Evolutionary conservation across 2,888 invertebrate species (phyloP), one percentile per base, ranked within the genome.

Genomic region (Lasioglossum calceatum): DNA sequence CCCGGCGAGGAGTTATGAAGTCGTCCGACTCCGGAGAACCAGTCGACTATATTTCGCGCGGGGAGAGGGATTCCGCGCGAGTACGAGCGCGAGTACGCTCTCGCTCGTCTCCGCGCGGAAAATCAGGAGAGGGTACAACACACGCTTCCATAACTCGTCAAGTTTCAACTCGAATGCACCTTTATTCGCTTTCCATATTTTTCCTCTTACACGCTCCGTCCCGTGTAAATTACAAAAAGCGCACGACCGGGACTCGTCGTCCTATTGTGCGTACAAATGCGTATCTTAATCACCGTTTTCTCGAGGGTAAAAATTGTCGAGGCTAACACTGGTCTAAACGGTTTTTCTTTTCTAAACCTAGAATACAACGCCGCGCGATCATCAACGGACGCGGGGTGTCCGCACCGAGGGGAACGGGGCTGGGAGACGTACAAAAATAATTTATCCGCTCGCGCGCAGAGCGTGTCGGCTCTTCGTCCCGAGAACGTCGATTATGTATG

Each of bases 1-100:
- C 87, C 82, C 84, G 87, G 87, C 70, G 79, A 90, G 90, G 92
- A 94, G 92, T 94, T 94, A 94, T 94, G 93, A 94, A 94, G 93
- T 93, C 93, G 94, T 93, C 91, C 91, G 92, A 91, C 89, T 92
- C 70, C 27, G 91, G 91, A 84, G 89, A 92, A 92, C 92, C 92
- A 92, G 92, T 93, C 90, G 93, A 89, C 88, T 89, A 90, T 91
- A 93, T 92, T 93, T 93, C 92, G 92, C 90, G 89, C 82, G 83
- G 70, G 67, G 70, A 82, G 74, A 75, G 70, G 64, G 64, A 64
- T 54, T 3, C 54, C 54, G 54, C 54, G 54, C n/a, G 54, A n/a
- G 50, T 23, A 50, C 23, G 27, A 61, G n/a, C 61, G 27, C 23
- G 61, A 27, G 61, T 14, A 16, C 27, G 61, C 0, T n/a, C 27